These are phyloP conservation scores for Gambusia affinis DNA, from an alignment of 2,113 vertebrate genomes.

Conservation along the genomic window DNA sequence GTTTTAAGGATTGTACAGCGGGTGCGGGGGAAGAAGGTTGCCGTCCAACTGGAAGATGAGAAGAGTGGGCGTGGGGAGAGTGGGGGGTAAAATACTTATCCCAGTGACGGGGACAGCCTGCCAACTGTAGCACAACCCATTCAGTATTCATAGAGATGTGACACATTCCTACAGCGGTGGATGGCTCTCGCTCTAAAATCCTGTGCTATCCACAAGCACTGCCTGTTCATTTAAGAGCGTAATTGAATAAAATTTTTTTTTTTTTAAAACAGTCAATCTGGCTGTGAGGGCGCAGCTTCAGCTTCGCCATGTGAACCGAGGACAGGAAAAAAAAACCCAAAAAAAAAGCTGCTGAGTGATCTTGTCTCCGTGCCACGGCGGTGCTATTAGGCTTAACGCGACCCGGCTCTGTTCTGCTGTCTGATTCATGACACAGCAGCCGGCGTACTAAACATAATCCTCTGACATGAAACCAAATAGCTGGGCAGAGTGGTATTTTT, in stretches of 20 bases:
- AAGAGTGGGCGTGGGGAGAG: background rate
- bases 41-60: conserved; percentile 42
- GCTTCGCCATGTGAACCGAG: conserved; percentile 26
- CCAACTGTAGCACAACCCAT: conserved; percentile 57
- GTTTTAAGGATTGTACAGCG: conserved; percentile 31
- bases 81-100: conserved; percentile 65
- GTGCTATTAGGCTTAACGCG: conserved; percentile 55
- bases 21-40: conserved; percentile 48
- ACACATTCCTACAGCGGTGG: conserved; percentile 56
- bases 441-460: conserved; percentile 67
- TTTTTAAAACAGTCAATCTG: conserved; percentile 41
- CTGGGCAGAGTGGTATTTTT: conserved; percentile 67
- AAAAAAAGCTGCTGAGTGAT: background rate
- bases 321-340: background rate
- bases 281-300: conserved; percentile 46
- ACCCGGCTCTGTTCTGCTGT: conserved; percentile 45
- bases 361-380: conserved; percentile 29
- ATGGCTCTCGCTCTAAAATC: conserved; percentile 51
- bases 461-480: conserved; percentile 65
- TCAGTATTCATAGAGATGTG: conserved; percentile 70
- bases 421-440: conserved; percentile 69
- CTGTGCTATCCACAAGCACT: conserved; percentile 47
- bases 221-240: conserved; percentile 56
- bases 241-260: conserved; percentile 41
- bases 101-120: conserved; percentile 57